Conservation (phyloP, 2,113 vertebrate genomes). For the Crotophaga sulcirostris region DNA sequence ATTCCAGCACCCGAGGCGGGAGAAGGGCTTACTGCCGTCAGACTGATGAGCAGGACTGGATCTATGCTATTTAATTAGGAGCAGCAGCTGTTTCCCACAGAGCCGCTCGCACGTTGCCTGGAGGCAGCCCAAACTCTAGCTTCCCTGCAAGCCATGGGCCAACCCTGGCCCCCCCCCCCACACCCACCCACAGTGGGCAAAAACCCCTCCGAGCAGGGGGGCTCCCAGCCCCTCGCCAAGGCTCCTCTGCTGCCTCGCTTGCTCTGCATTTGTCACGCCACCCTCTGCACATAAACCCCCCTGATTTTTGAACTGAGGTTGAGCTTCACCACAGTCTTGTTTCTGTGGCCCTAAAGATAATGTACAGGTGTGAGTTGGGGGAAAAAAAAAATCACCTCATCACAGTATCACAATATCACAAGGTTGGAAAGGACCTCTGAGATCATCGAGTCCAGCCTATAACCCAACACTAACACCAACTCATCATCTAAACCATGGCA, state of each 20-base stretch:
- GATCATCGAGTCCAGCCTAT: no score
- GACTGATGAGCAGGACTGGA: not conserved
- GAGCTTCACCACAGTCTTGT: rapidly evolving
- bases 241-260: not conserved
- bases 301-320: not conserved
- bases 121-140: not conserved
- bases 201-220: not conserved
- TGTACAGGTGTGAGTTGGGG: not conserved
- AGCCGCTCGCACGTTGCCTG: not conserved
- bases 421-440: no score
- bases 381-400: not conserved
- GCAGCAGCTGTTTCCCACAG: not conserved
- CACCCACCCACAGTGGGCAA: rapidly evolving
- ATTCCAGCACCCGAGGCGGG: not conserved
- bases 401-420: no score
- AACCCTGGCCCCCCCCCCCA: rapidly evolving
- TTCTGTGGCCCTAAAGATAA: not conserved
- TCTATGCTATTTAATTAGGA: not conserved
- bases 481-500: no score
- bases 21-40: not conserved
- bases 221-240: rapidly evolving
- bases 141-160: rapidly evolving
- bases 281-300: not conserved
- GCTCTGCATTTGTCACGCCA: not conserved
- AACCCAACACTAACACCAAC: no score